These are phyloP conservation scores for Amblyopsis rosae DNA, from an alignment of 2,113 vertebrate species.

Conservation along the genomic window DNA sequence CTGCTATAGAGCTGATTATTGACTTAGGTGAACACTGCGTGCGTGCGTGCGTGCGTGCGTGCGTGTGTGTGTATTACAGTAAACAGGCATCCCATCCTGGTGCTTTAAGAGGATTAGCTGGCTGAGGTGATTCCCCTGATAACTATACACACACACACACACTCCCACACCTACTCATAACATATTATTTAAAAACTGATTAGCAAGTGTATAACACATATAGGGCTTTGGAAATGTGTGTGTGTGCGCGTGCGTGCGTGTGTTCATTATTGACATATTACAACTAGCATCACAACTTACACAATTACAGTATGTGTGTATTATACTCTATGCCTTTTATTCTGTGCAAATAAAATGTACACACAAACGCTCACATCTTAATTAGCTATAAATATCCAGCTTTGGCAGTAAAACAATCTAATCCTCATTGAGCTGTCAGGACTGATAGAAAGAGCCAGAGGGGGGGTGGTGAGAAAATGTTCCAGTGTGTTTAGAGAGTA, in stretches of 20 bases:
- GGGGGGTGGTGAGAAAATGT: conserved; percentile 7
- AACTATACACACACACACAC: conserved; percentile 4
- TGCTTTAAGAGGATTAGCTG: conserved; percentile 51
- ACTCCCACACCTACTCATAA: background rate
- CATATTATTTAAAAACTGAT: too few species aligned
- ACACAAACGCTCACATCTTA: conserved; percentile 40
- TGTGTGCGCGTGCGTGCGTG: too few species aligned
- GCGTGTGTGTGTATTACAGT: background rate
- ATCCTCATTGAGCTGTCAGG: conserved; percentile 39
- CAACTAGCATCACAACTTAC: background rate
- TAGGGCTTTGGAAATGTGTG: too few species aligned
- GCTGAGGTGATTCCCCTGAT: conserved; percentile 4
- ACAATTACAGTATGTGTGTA: background rate
- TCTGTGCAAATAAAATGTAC: background rate
- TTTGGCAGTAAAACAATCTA: conserved; percentile 43
- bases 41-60: background rate
- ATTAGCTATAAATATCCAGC: conserved; percentile 68
- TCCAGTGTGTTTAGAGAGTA: background rate
- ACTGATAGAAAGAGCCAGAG: conserved; percentile 13
- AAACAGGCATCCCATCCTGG: conserved; percentile 10
- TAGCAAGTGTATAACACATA: too few species aligned
- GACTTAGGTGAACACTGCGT: background rate
- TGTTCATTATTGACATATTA: too few species aligned
- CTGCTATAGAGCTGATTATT: background rate
- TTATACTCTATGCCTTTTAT: background rate